Base-by-base conservation (phyloP, 2,113 vertebrate genomes). In the Kryptolebias marmoratus region DNA sequence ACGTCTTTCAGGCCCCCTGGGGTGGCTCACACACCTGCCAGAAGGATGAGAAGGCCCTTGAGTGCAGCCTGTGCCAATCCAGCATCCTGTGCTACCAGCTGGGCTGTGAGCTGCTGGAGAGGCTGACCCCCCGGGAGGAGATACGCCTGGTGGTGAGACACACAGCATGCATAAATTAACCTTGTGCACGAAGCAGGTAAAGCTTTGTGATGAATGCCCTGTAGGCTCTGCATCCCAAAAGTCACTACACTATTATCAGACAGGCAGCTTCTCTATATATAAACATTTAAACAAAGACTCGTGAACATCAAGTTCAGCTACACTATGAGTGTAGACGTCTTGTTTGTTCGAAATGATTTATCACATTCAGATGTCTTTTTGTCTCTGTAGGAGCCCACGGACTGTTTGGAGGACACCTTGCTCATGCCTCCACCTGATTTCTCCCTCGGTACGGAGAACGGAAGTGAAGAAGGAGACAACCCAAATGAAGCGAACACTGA, bases 1-100 rank as follows among this genome's bases (percentile, higher is more conserved):
- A 97, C 67, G 97, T 99, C 81, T 96, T 99, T 78, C 98, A 99
- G 89, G 98, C 98, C 65, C 98, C 98, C 1, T 99, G 98, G 98
- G 97, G 97, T 27, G 98, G 97, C 79, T 97, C 96, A 60, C 98
- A 99, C 88, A 96, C 95, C 88, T 99, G 98, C 89, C 97, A 97
- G 92, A 98, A 99, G 90, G 96, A 98, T 9, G 96, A 97, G 89
- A 98, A 97, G 90, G 94, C 95, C 50, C 89, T 93, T 27, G 97
- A 99, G 89, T 99, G 98, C 88, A 95, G 92, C 83, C 92, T 99
- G 62, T 99, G 98, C 83, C 98, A 99, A 90, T 98, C 97, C 83
- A 99, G 97, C 87, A 98, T 99, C 90, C 93, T 99, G 64, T 99
- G 97, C 90, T 99, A 98, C 92, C 97, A 99, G 91, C 93, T 99